A percentile compares a stretch with the other conserved stretches of the same genome.
These are phyloP conservation scores for Thelaira solivaga DNA, from an alignment of 2,888 invertebrate genomes.

Conservation along the genomic window DNA sequence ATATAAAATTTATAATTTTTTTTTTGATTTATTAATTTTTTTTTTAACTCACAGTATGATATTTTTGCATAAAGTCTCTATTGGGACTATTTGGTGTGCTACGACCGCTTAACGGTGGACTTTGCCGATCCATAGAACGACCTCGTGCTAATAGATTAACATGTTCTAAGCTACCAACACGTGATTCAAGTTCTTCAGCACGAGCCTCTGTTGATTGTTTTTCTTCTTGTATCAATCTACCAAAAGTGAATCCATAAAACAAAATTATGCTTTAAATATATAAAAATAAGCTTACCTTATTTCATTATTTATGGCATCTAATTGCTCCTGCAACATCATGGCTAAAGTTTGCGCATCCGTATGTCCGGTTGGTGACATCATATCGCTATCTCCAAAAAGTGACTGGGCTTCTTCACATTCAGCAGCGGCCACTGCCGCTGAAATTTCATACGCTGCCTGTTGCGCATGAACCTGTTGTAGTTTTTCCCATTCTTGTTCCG, in stretches of 20 bases:
- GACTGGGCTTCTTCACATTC: constrained; percentile 87
- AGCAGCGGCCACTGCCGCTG: constrained; percentile 86
- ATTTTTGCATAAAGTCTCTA: constrained; percentile 92
- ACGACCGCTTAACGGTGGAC: constrained; percentile 92
- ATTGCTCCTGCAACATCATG: constrained; percentile 98
- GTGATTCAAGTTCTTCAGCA: constrained; percentile 97
- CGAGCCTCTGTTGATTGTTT: constrained; percentile 97
- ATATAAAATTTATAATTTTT: not conserved
- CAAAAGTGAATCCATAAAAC: not conserved
- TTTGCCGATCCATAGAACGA: constrained; percentile 84
- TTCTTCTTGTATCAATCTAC: constrained; percentile 89
- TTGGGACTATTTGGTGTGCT: constrained; percentile 92
- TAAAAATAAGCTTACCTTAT: constrained; percentile 79
- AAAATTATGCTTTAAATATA: not conserved
- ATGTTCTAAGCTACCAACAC: constrained; percentile 95
- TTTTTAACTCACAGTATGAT: constrained; percentile 90
- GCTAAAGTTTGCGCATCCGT: constrained; percentile 98
- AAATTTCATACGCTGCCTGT: constrained; percentile 89
- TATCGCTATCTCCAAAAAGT: constrained; percentile 85
- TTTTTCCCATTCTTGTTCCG: constrained; percentile 94
- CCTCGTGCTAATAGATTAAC: constrained; percentile 89
- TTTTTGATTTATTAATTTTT: not conserved
- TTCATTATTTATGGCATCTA: constrained; percentile 99
- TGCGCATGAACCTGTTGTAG: constrained; percentile 95
- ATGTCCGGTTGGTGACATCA: constrained; percentile 84